Evolutionary conservation across 2,888 invertebrate species (phyloP), one percentile per base, ranked within the genome.

Genomic region (Xylocampa areola): DNA sequence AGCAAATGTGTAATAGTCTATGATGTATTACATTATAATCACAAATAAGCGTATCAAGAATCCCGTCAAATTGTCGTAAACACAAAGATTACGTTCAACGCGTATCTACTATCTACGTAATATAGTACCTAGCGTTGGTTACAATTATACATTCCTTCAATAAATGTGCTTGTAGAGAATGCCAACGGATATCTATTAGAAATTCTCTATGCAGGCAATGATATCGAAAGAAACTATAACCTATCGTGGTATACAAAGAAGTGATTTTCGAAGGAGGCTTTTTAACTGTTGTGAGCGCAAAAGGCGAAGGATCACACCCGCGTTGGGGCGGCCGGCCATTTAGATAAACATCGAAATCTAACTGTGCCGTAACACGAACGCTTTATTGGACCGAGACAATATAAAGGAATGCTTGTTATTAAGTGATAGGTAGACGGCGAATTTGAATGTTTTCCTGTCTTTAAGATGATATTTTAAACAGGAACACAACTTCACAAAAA

Each of bases 291-390:
- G 76, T 77, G 79, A 81, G 77, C 81, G 82, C 79, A 79, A 87
- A 86, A 84, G 84, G 82, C 84, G 73, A 88, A 88, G 85, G 88
- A 88, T 90, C 86, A 85, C 91, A 89, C 87, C 71, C 85, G 80
- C 73, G 81, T 70, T 76, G 74, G 80, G 82, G 80, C 80, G 79
- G 77, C 76, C 80, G 70, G 77, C 82, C 86, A 85, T 89, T 90
- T 85, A 91, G 93, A 93, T 93, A 88, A 84, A 77, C 81, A 93
- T 92, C 92, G 73, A 73, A 82, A 84, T 87, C 86, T 86, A 91
- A 92, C 87, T 85, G 86, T 81, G 73, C 79, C 77, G 75, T 79
- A 82, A 87, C 92, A 92, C 91, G 94, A 88, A 90, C 77, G 81
- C 82, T 89, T 86, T 86, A 87, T 85, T 84, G 79, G 73, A 58